Evolutionary conservation across 2,113 vertebrate genomes (phyloP), one percentile per base, ranked within the genome.

Genomic region (Grammomys dolichurus): DNA sequence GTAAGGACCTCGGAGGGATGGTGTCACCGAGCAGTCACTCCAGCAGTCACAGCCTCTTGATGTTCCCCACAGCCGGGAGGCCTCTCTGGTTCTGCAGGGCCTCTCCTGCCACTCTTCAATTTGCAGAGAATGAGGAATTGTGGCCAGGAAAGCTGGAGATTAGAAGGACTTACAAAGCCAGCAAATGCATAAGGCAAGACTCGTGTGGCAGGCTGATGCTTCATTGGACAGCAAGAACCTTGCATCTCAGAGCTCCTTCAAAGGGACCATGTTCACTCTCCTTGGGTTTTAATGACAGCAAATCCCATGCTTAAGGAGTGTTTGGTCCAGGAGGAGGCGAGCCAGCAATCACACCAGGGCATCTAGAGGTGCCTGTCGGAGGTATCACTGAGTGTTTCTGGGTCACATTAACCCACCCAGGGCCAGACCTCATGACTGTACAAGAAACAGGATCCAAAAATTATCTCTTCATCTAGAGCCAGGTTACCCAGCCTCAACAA

Each of bases 231-330:
- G 11, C 6, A 1, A 14, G 82, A 95, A 7, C 54, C 54, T 40
- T 26, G 81, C 82, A 56, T 77, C 89, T 94, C 81, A 0, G 51
- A 82, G 89, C 46, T 88, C 81, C 63, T 85, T 93, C 91, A 46
- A 63, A 56, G 72, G 65, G 56, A 43, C 46, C 20, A 36, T 4
- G 56, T n/a, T 73, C 89, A 0, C 0, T 69, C 58, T 95, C 87
- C 91, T 77, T 73, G 33, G 26, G 24, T 86, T 86, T 95, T 91
- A 96, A 94, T 93, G 85, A 93, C 1, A 60, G 89, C 11, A 24
- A 67, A 88, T 87, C 77, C 67, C 9, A 16, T 6, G 22, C 89
- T 85, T 13, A 14, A 51, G 20, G 51, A 65, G 7, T 70, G 63
- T 13, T 8, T 65, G 77, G 85, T 60, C 67, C 5, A 73, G 56